A percentile compares a stretch with the other conserved stretches of the same genome.
Evolutionary conservation across 2,888 invertebrate species (phyloP).

Genomic region (Stegana nigrithorax): DNA sequence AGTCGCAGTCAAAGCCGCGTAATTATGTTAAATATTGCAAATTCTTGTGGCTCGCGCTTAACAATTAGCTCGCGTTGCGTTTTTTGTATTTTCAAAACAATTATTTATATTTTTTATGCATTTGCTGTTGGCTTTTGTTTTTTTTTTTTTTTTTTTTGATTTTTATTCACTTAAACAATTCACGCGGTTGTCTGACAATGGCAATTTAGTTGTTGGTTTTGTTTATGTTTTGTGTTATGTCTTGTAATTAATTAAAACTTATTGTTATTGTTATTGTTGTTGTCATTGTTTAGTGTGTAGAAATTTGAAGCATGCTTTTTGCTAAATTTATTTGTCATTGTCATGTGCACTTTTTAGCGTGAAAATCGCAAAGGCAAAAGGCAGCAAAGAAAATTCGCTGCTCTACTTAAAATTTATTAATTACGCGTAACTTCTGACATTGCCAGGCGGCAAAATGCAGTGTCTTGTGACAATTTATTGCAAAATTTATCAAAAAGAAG

Average conservation of each 20-base stretch:
- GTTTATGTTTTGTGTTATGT: not conserved
- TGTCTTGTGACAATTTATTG: slow-evolving; percentile 10
- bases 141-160: slow-evolving; percentile 19
- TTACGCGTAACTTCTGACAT: too few relatives aligned
- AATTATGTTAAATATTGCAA: slow-evolving; percentile 1
- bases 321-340: slow-evolving; percentile 15
- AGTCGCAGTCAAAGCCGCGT: too few relatives aligned
- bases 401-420: not conserved
- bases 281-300: not conserved
- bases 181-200: slow-evolving; percentile 11
- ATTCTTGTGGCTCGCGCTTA: slow-evolving; percentile 12
- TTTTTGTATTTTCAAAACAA: slow-evolving; percentile 2
- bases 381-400: slow-evolving; percentile 1
- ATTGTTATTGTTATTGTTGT: not conserved
- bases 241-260: slow-evolving; percentile 10
- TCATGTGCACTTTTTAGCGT: slow-evolving; percentile 2
- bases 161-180: slow-evolving; percentile 33
- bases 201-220: slow-evolving; percentile 2
- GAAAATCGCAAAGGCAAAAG: slow-evolving; percentile 18
- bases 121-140: slow-evolving; percentile 25
- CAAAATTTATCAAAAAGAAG: slow-evolving; percentile 11
- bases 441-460: too few relatives aligned
- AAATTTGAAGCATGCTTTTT: not conserved
- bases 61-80: not conserved
- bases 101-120: slow-evolving; percentile 13